A percentile compares a stretch with the other conserved stretches of the same genome.
These are phyloP conservation scores for Dendrolimus pini DNA, from an alignment of 2,888 invertebrate species.

Conservation along the genomic window DNA sequence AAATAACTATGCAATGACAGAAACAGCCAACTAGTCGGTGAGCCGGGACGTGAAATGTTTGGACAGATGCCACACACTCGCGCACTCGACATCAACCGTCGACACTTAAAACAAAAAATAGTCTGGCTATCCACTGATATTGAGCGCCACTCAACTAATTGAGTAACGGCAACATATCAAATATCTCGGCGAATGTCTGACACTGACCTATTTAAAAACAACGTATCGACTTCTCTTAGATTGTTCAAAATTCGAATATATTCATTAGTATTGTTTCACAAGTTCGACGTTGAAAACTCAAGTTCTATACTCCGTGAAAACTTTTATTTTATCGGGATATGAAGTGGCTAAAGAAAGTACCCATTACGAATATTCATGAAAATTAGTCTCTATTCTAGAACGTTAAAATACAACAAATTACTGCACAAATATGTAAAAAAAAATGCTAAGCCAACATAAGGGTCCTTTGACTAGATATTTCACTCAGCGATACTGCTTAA, in stretches of 20 bases:
- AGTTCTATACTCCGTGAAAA: no score
- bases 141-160: not conserved
- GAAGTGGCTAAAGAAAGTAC: no score
- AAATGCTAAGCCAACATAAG: no score
- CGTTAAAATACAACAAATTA: no score
- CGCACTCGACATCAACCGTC: not conserved
- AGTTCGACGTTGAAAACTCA: no score
- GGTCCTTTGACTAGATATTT: no score
- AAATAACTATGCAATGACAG: constrained; percentile 39
- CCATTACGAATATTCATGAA: no score
- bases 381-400: no score
- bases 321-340: no score
- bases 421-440: no score
- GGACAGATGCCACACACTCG: constrained; percentile 42
- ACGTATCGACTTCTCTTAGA: no score
- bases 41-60: constrained; percentile 33
- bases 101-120: constrained; percentile 1
- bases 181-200: not conserved
- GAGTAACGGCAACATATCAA: not conserved
- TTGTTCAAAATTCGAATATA: not conserved
- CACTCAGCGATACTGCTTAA: no score
- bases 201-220: not conserved
- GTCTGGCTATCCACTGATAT: not conserved
- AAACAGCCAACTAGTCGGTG: constrained; percentile 4
- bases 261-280: constrained; percentile 1